These are phyloP conservation scores for Drosophila paranaensis DNA, from an alignment of 2,888 invertebrate genomes.

Conservation along the genomic window DNA sequence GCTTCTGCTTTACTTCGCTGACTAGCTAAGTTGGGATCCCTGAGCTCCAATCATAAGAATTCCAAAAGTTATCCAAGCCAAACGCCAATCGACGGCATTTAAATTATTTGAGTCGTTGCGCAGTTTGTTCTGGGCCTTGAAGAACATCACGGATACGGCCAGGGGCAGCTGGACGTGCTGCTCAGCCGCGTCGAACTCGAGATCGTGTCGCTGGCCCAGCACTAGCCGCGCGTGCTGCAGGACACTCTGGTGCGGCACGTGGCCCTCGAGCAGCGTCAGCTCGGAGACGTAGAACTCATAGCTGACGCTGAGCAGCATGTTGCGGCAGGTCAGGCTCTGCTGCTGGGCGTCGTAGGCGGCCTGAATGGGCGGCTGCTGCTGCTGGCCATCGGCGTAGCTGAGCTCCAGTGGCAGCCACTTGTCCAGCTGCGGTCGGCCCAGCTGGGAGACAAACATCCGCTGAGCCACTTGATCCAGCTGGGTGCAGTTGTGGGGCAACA, in stretches of 20 bases:
- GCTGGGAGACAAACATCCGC: conserved; percentile 72
- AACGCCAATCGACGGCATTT: background rate
- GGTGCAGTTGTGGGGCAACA: conserved; percentile 53
- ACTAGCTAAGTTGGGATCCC: background rate
- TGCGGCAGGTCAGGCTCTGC: conserved; percentile 81
- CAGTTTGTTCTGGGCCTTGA: conserved; percentile 53
- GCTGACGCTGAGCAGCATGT: conserved; percentile 78
- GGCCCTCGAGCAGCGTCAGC: conserved; percentile 40
- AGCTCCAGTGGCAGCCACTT: conserved; percentile 78
- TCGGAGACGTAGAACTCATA: conserved; percentile 80
- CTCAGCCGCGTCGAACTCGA: conserved; percentile 80
- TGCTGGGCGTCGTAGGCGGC: conserved; percentile 66
- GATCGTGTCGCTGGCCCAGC: conserved; percentile 80
- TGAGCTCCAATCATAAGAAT: background rate
- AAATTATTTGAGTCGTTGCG: conserved; percentile 1
- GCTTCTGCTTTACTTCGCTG: background rate
- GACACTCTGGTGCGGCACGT: conserved; percentile 71
- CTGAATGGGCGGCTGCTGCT: conserved; percentile 42
- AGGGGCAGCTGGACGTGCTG: conserved; percentile 77
- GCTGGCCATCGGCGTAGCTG: conserved; percentile 48
- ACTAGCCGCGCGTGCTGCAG: conserved; percentile 71
- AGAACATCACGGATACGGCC: conserved; percentile 80
- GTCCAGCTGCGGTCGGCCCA: conserved; percentile 77
- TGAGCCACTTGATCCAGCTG: conserved; percentile 41
- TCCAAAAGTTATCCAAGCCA: background rate